phyloP scores from a whole-genome alignment of 1,140 invertebrate genomes.

The Heliothis virescens region DNA sequence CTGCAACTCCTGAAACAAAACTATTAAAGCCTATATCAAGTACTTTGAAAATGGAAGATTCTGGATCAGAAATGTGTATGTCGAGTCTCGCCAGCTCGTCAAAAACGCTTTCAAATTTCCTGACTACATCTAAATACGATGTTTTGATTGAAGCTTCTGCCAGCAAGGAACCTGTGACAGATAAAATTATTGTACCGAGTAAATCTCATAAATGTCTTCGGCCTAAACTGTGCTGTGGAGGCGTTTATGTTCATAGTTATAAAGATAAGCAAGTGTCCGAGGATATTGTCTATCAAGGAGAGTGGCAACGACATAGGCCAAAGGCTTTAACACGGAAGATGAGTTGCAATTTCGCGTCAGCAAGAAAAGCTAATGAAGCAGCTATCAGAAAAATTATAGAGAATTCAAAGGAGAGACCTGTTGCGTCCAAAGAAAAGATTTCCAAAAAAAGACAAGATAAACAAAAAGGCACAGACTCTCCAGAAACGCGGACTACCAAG shows the following conservation, averaged over 20 bases:
- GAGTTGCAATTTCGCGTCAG: constrained; percentile 18
- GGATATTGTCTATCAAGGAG: constrained; percentile 78
- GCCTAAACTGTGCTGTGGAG: constrained; percentile 67
- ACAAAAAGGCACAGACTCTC: not conserved
- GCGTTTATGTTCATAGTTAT: constrained; percentile 77
- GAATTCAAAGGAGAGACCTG: constrained; percentile 55
- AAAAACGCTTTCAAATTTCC: constrained; percentile 50
- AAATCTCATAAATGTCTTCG: constrained; percentile 54
- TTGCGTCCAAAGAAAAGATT: constrained; percentile 55
- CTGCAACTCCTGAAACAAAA: constrained; percentile 52
- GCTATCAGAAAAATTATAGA: constrained; percentile 53
- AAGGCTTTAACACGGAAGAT: constrained; percentile 56
- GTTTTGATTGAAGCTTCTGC: constrained; percentile 46
- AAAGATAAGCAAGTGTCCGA: constrained; percentile 68
- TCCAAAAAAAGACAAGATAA: constrained; percentile 15
- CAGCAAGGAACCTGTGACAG: constrained; percentile 52
- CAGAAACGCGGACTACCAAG: not conserved
- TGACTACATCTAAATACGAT: constrained; percentile 50
- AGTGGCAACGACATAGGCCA: constrained; percentile 68
- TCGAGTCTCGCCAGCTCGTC: constrained; percentile 46
- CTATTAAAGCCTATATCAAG: constrained; percentile 54
- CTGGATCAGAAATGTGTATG: constrained; percentile 54
- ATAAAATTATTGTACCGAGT: constrained; percentile 12
- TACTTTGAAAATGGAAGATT: constrained; percentile 56
- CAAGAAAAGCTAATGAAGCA: constrained; percentile 54